Evolutionary conservation across 2,797 vertebrate genomes (phyloP), one percentile per base, ranked within the genome.

Genomic region (Taeniopygia guttata): DNA sequence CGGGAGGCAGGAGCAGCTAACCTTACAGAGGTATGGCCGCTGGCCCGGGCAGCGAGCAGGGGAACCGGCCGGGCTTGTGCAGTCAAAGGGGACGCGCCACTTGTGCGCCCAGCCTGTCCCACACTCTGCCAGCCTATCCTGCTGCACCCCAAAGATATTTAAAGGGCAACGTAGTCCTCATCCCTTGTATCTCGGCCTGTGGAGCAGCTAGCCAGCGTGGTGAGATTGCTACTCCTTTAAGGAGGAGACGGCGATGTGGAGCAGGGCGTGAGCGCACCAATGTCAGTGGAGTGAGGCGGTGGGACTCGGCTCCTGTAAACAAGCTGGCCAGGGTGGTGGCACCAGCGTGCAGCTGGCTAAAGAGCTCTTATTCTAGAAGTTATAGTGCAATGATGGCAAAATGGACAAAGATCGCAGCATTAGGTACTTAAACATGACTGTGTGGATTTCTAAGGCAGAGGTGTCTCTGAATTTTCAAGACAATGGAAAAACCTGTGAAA

Each of bases 191-290:
- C 48, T 78, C 8, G 18, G 83, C 66, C 55, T 66, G 1, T 1
- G 14, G 3, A 59, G 34, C 51, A 14, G 75, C 75, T 83, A 40
- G 29, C 52, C 38, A 9, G 56, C 2, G 4, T n/a, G 56, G 42
- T 11, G 66, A 70, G 84, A 43, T 77, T 62, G 78, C 49, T 67
- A 1, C 70, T 89, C 9, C 87, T 89, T 88, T 77, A 88, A 86
- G 83, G 87, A 89, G 51, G 19, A 72, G 51, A 78, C 43, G 54
- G 59, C 27, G 29, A 7, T 4, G 3, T 14, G 17, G 74, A 82
- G 80, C 42, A 12, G 62, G 54, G 46, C 23, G 42, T 3, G 46
- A 54, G 67, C 59, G 1, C 40, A 0, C 3, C 6, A 0, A 0
- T 42, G 62, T 51, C 56, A 25, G 32, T 0, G 3, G 2, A 6